Base-by-base conservation (phyloP, 1,140 invertebrate genomes). In the Drosophila azteca region DNA sequence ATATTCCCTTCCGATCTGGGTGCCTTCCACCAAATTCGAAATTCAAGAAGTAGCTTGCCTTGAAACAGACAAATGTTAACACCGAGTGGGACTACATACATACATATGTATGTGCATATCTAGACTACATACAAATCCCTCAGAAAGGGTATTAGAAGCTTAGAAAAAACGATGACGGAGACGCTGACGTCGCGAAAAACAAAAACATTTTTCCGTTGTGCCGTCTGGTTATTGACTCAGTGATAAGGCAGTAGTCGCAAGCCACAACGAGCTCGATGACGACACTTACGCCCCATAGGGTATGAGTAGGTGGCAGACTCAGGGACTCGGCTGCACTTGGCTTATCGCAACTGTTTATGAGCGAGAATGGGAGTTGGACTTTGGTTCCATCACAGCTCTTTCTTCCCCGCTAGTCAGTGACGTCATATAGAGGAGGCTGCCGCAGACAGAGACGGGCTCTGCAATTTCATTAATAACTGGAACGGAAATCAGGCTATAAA, bases 401-500 rank as follows among this genome's bases (percentile, higher is more conserved):
- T 6, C 29, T 7, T 6, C 29, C 31, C 31, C 31, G 8, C 31
- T 35, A 35, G 1, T 9, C 35, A 4, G 11, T 39, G 35, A 39
- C 35, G 35, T 20, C 15, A 13, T 24, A 45, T n/a, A 35, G 39
- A 26, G 51, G 9, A 2, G 22, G 2, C 22, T 24, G 22, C 22
- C 22, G 22, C 22, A 2, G 1, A 24, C 22, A 26, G 24, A 26
- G 24, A 3, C 4, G 24, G 24, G 31, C 24, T 41, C 50, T 24
- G 31, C 63, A 80, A 77, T 73, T 73, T 73, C 67, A 77, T 77
- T 76, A 6, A 5, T 26, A 26, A 5, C 24, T 31, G 24, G 50
- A 80, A 72, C 67, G 84, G 62, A 79, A 75, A 59, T 63, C 55
- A 66, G 69, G 74, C 79, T 82, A 75, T 78, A 88, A 77, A 87